phyloP scores from a whole-genome alignment of 2,113 vertebrate genomes.

The Mobula birostris region DNA sequence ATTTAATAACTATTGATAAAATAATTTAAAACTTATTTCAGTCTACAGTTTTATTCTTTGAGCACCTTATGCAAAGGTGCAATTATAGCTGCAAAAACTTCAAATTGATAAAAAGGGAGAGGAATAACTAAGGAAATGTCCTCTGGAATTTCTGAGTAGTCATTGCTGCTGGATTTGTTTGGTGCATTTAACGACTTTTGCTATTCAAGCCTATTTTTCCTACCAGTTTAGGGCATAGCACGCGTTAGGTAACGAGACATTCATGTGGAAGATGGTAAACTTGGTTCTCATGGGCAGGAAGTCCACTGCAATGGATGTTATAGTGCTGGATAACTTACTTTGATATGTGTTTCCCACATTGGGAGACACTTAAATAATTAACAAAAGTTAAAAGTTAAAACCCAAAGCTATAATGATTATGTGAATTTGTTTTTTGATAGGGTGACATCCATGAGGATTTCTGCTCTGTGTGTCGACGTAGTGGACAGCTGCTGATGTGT shows the following conservation, averaged over 20 bases:
- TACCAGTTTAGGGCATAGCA: neutral
- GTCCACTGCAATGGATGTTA: neutral
- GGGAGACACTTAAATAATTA: conserved; percentile 1
- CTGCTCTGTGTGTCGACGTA: conserved; percentile 98
- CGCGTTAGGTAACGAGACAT: neutral
- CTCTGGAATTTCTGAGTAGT: neutral
- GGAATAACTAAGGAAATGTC: neutral
- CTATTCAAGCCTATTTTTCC: neutral
- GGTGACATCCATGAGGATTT: conserved; percentile 99
- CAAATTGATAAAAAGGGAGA: neutral
- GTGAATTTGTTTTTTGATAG: conserved; percentile 64
- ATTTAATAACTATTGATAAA: neutral
- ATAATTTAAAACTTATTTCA: neutral
- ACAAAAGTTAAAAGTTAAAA: conserved; percentile 22
- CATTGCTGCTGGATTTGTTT: neutral
- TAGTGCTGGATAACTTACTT: neutral
- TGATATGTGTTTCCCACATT: conserved; percentile 17
- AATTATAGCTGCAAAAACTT: neutral
- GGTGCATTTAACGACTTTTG: neutral
- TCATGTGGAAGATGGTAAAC: neutral
- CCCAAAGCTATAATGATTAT: conserved; percentile 31
- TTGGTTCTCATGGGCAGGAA: neutral
- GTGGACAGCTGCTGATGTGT: conserved; percentile 98
- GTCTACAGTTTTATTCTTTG: neutral
- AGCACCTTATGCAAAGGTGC: neutral